A percentile compares a stretch with the other conserved stretches of the same genome.
These are phyloP conservation scores for Ganaspis brasiliensis DNA, from an alignment of 2,888 invertebrate species.

Conservation along the genomic window DNA sequence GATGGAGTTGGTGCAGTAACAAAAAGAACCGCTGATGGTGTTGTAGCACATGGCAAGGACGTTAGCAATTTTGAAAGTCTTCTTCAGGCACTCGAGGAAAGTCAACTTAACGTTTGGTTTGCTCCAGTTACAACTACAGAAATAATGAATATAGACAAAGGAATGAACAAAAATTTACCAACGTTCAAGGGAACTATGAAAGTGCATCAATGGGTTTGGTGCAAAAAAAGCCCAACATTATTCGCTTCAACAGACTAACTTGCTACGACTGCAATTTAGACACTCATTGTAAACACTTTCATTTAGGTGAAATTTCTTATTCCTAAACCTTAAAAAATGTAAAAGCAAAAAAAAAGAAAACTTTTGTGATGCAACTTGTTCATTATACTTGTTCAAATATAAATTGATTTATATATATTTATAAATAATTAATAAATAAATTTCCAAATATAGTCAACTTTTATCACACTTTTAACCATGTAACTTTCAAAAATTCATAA, in stretches of 20 bases:
- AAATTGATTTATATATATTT: too few relatives aligned
- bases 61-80: slow-evolving; percentile 37
- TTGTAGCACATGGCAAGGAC: slow-evolving; percentile 47
- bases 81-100: not conserved
- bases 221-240: slow-evolving; percentile 5
- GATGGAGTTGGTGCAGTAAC: slow-evolving; percentile 28
- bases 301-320: not conserved
- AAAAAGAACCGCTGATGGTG: slow-evolving; percentile 49
- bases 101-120: slow-evolving; percentile 35
- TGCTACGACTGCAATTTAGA: slow-evolving; percentile 32
- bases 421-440: too few relatives aligned
- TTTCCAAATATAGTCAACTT: too few relatives aligned
- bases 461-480: too few relatives aligned
- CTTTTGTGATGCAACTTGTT: too few relatives aligned
- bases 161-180: slow-evolving; percentile 30
- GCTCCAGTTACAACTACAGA: slow-evolving; percentile 35
- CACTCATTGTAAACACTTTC: not conserved
- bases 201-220: slow-evolving; percentile 48
- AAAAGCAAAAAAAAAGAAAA: too few relatives aligned
- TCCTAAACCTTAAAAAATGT: too few relatives aligned
- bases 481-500: too few relatives aligned
- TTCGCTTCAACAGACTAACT: slow-evolving; percentile 45
- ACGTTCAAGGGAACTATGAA: slow-evolving; percentile 52
- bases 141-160: slow-evolving; percentile 38
- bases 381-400: too few relatives aligned